Base-by-base conservation (phyloP, 37 sponge, comb jelly and placozoan genomes). In the Petrosia ficiformis region DNA sequence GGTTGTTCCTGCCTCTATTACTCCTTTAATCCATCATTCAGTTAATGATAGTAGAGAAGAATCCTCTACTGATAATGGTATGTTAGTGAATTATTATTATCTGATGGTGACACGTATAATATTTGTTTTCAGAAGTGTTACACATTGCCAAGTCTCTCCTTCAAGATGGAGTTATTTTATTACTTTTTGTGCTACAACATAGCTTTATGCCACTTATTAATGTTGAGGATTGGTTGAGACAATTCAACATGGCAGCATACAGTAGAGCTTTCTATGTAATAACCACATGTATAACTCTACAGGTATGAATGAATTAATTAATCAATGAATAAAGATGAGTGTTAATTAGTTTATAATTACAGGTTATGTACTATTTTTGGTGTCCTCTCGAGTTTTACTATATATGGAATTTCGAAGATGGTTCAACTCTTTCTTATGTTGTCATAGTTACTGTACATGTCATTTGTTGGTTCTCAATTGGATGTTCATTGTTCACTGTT, bases 321-420 rank as follows among this genome's bases (percentile, higher is more conserved):
- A 24, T 24, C 33, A 72, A n/a, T n/a, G 25, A n/a, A 57, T 42
- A 42, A 72, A 33, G 3, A 24, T 5, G 29, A 24, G 3, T 21
- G 44, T 22, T 43, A 24, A 44, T 32, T 44, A 44, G 5, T 44
- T 4, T n/a, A 16, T 44, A n/a, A 11, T 70, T n/a, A 61, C 69
- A 90, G 91, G 72, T 85, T 16, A 63, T 80, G 37, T 38, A 72
- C 65, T 41, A 52, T 35, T 74, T 43, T 36, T 90, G 86, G 91
- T 3, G 19, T 1, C 57, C 86, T 3, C 57, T 60, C 22, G 79
- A 73, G 10, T 31, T 56, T 22, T 36, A 68, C 42, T 59, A 65
- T 24, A 52, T 85, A 44, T 90, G 86, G 91, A 34, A 78, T 40
- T 3, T 32, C 3, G 14, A 28, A 31, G 25, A 16, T 37, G 44